Evolutionary conservation across 2,113 vertebrate genomes (phyloP), one percentile per base, ranked within the genome.

Genomic region (Verasper variegatus): DNA sequence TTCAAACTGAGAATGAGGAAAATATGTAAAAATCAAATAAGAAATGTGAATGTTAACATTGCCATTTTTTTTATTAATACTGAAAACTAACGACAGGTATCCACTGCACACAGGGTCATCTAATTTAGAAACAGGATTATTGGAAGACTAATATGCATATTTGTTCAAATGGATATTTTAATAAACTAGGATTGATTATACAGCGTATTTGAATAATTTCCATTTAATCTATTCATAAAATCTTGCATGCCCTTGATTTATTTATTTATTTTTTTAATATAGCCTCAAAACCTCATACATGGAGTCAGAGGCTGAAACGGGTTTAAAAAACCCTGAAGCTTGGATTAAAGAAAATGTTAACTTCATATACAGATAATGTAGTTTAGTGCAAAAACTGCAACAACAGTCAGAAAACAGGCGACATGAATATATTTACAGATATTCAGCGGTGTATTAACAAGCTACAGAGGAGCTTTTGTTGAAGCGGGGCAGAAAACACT

Each of bases 11-110:
- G 40, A 11, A 42, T 12, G 11, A 12, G 2, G 7, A 40, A 42
- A 42, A 13, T 42, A 13, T 42, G 40, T 42, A 42, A 42, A 42
- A 11, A 42, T 42, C 40, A 42, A 11, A 42, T 21, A 42, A 54
- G 7, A 60, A 52, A 67, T 70, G 51, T 80, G 64, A 72, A 82
- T 5, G 8, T 59, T 15, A 47, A 54, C 24, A 64, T 35, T 37
- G 17, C 10, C 47, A 17, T 52, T 54, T 56, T 56, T 54, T 51
- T 18, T 51, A 51, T 51, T 51, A 17, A 51, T 18, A 18, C 17
- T 18, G 15, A 51, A 51, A 51, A 51, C 47, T 51, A 51, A 51
- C 17, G 8, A 5, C 47, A 51, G 15, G 40, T 42, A 2, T 42
- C 40, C 40, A 51, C 47, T 51, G 18, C 47, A 51, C 18, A 18